Evolutionary conservation across 2,113 vertebrate species (phyloP).

Genomic region (Cranoglanis bouderius): DNA sequence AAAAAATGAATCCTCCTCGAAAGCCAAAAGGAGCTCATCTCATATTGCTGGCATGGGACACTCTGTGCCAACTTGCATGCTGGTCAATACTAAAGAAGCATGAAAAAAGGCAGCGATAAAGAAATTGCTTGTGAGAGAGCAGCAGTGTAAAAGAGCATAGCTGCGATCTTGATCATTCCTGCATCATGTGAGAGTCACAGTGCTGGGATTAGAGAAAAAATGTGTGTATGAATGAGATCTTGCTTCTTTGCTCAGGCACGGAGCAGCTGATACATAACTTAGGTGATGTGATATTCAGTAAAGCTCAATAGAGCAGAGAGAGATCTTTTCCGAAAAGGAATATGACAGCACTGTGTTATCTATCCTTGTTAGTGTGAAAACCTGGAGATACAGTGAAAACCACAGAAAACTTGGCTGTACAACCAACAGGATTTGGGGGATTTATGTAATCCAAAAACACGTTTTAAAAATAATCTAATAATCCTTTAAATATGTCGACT

Average conservation of each 20-base stretch:
- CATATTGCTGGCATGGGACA: conserved; percentile 42
- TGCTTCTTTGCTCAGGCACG: background rate
- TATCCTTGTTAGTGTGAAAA: background rate
- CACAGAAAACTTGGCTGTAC: background rate
- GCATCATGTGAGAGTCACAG: conserved; percentile 83
- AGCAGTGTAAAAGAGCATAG: conserved; percentile 19
- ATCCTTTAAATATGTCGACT: background rate
- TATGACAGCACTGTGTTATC: background rate
- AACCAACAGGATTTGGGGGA: background rate
- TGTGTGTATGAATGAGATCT: conserved; percentile 35
- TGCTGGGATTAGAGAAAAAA: conserved; percentile 68
- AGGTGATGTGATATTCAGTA: background rate
- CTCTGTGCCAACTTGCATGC: background rate
- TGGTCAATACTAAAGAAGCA: conserved; percentile 40
- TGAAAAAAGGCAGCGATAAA: conserved; percentile 55
- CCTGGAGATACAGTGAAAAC: background rate
- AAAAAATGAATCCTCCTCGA: conserved; percentile 53
- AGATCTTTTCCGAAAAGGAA: background rate
- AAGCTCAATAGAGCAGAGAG: background rate
- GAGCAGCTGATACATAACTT: background rate
- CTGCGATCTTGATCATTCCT: conserved; percentile 56
- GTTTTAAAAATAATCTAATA: background rate
- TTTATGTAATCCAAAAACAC: background rate
- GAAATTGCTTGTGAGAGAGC: background rate
- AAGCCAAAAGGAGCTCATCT: conserved; percentile 59